Percentiles rank a stretch among this genome's conserved stretches.
Evolutionary conservation across 2,797 vertebrate genomes (phyloP).

Genomic region (Gallinago nigripennis): DNA sequence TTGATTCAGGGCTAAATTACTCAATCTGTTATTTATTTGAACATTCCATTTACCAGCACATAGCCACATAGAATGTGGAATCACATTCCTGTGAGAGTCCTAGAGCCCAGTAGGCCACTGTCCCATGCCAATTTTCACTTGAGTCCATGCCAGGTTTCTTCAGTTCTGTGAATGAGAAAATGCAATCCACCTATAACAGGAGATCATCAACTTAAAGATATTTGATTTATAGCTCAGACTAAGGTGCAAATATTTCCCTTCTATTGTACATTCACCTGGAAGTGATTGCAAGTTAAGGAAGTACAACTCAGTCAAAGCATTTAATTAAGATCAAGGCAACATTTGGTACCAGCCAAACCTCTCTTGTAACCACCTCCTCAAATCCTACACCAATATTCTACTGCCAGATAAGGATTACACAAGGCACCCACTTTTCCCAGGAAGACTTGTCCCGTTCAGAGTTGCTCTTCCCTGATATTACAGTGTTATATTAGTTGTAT

Average conservation of each 20-base stretch:
- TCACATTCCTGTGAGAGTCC: slow-evolving; percentile 30
- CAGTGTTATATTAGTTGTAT: not conserved
- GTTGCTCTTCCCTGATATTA: not conserved
- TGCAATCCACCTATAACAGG: not conserved
- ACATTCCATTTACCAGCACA: slow-evolving; percentile 55
- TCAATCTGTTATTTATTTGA: slow-evolving; percentile 52
- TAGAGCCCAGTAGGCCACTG: slow-evolving; percentile 27
- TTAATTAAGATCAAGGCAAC: not conserved
- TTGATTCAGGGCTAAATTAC: slow-evolving; percentile 29
- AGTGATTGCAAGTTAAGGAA: not conserved
- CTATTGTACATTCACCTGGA: not conserved
- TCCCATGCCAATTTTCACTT: slow-evolving; percentile 31
- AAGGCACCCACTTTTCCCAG: not conserved
- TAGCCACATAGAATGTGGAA: slow-evolving; percentile 49
- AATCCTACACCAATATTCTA: not conserved
- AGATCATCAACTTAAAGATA: not conserved
- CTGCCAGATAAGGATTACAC: not conserved
- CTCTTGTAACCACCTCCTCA: not conserved
- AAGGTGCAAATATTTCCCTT: not conserved
- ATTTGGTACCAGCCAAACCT: not conserved
- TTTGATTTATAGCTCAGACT: not conserved
- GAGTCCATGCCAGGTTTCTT: slow-evolving; percentile 27
- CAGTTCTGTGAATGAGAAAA: not conserved
- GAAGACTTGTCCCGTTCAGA: not conserved
- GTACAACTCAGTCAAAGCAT: not conserved